phyloP scores from a whole-genome alignment of 1,140 invertebrate species.

The Hylaeus volcanicus region DNA sequence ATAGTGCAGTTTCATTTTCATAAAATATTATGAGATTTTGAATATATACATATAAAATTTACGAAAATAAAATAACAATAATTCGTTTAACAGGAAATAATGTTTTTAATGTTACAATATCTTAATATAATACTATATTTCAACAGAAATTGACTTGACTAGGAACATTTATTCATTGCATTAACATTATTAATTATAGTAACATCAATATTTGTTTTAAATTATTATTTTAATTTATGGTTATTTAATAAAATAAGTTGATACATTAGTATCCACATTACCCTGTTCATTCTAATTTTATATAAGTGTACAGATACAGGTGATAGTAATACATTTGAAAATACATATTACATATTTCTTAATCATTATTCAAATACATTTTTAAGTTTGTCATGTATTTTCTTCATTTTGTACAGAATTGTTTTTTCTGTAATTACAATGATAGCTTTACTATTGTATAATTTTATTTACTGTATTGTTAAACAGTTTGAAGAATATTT shows the following conservation, averaged over 20 bases:
- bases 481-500: too few species aligned
- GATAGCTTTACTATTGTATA: background rate
- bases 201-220: background rate
- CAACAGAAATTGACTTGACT: constrained; percentile 24
- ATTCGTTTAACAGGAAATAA: background rate
- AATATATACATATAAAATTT: background rate
- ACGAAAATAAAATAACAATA: background rate
- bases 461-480: background rate
- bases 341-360: background rate
- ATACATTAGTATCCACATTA: constrained; percentile 12
- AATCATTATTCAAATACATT: background rate
- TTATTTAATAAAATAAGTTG: background rate
- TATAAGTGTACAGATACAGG: background rate
- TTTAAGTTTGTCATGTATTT: background rate
- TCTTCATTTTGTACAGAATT: background rate
- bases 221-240: background rate
- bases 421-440: background rate
- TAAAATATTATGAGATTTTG: background rate
- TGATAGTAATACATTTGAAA: background rate
- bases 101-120: background rate
- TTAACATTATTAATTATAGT: background rate
- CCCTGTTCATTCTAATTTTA: constrained; percentile 29
- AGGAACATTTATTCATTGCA: constrained; percentile 13
- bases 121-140: background rate
- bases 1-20: background rate